Conservation (phyloP, 64 coral and sea anemone species). For the Trachythela sp. region DNA sequence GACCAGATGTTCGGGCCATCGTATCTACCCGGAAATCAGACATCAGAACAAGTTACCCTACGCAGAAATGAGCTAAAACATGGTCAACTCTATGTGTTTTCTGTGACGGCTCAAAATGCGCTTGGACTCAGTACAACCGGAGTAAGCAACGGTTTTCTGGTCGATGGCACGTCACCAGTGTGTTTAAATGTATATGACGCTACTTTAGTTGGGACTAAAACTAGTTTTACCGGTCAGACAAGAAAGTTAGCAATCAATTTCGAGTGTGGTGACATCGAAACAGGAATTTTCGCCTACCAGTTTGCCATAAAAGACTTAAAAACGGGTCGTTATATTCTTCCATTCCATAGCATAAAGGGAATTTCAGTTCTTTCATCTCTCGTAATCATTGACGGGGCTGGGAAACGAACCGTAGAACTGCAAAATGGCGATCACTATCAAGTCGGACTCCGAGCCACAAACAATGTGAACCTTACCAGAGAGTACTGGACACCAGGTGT, state of each 20-base stretch:
- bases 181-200: conserved; percentile 69
- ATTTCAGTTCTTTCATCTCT: conserved; percentile 63
- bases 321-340: conserved; percentile 43
- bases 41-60: not conserved
- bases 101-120: conserved; percentile 80
- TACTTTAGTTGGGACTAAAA: not conserved
- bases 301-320: conserved; percentile 67
- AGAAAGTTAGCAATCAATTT: conserved; percentile 56
- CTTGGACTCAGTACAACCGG: conserved; percentile 39
- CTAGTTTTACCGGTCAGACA: conserved; percentile 47
- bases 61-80: conserved; percentile 18
- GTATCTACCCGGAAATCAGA: conserved; percentile 32
- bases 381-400: conserved; percentile 62
- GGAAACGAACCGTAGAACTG: conserved; percentile 40
- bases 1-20: conserved; percentile 36
- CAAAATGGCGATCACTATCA: conserved; percentile 54
- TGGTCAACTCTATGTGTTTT: conserved; percentile 60
- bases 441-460: conserved; percentile 72
- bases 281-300: conserved; percentile 44
- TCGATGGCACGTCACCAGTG: conserved; percentile 68
- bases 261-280: conserved; percentile 68
- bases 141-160: conserved; percentile 64
- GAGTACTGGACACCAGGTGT: conserved; percentile 77
- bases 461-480: conserved; percentile 56
- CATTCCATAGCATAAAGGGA: conserved; percentile 58